Percentiles rank a stretch among this genome's conserved stretches.
Evolutionary conservation across 2,797 vertebrate genomes (phyloP).

Genomic region (Leptodactylus fallax): DNA sequence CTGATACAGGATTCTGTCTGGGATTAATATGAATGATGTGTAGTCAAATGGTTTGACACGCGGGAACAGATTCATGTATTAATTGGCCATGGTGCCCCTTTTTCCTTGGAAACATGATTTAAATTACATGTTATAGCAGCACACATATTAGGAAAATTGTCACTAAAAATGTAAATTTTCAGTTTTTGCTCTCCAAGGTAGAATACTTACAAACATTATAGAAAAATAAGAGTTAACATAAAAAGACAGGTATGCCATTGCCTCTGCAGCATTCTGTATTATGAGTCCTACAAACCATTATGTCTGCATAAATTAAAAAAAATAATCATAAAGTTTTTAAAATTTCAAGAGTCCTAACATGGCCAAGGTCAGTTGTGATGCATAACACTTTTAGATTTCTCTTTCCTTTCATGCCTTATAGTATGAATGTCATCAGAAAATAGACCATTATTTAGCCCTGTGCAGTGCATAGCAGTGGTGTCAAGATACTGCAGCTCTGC

Average conservation of each 20-base stretch:
- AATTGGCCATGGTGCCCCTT: conserved; percentile 7
- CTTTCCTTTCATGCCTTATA: too few species aligned
- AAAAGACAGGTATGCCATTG: neutral
- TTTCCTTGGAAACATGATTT: neutral
- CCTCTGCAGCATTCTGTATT: neutral
- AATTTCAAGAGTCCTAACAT: too few species aligned
- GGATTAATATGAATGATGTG: conserved; percentile 23
- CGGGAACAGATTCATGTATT: conserved; percentile 8
- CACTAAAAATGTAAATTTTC: neutral
- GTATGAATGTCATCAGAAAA: too few species aligned
- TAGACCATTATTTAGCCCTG: too few species aligned
- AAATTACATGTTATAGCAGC: neutral
- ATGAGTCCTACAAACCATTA: neutral
- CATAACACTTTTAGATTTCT: too few species aligned
- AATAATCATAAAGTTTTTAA: neutral
- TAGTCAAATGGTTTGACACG: conserved; percentile 19
- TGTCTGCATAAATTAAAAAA: neutral
- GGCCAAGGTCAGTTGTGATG: neutral
- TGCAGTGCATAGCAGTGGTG: too few species aligned
- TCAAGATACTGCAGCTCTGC: too few species aligned
- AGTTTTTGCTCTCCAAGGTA: neutral
- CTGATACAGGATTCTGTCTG: neutral
- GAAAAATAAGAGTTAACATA: neutral
- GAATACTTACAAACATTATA: too few species aligned
- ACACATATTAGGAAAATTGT: neutral